phyloP scores from a whole-genome alignment of 2,113 vertebrate genomes.

The Aptenodytes patagonicus region DNA sequence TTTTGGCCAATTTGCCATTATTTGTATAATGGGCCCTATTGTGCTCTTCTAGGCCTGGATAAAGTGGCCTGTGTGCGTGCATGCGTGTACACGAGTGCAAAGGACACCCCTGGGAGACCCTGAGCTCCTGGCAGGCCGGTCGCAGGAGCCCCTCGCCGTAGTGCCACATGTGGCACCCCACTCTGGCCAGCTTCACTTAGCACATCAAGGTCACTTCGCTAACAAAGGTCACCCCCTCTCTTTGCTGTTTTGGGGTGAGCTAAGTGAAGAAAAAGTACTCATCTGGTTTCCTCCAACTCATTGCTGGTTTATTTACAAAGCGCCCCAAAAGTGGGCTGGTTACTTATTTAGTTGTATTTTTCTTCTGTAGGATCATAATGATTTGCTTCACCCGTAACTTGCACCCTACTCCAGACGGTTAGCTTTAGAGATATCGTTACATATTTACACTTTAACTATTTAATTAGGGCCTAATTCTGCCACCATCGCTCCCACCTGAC shows the following conservation, averaged over 20 bases:
- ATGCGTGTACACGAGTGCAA: neutral
- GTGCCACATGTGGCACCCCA: rapidly evolving
- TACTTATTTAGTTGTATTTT: neutral
- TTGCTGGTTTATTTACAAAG: neutral
- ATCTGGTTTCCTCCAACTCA: neutral
- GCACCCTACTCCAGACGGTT: rapidly evolving
- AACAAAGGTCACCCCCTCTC: neutral
- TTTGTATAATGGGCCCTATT: constrained; percentile 17
- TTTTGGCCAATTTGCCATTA: neutral
- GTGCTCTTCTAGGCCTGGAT: neutral
- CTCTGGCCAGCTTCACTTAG: neutral
- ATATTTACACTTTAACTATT: constrained; percentile 25
- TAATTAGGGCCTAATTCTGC: constrained; percentile 50
- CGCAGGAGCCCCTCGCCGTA: rapidly evolving
- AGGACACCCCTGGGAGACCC: neutral
- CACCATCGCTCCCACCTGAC: constrained; percentile 43
- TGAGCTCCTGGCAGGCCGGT: neutral
- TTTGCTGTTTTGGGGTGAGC: neutral
- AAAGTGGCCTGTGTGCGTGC: neutral
- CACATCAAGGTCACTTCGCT: neutral
- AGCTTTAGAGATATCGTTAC: neutral
- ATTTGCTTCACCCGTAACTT: neutral
- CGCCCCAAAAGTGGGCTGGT: neutral
- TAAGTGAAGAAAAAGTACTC: neutral
- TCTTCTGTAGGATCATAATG: neutral